Percentiles rank a stretch among this genome's conserved stretches.
Evolutionary conservation across 2,113 vertebrate species (phyloP).

Genomic region (Actinemys pallida): DNA sequence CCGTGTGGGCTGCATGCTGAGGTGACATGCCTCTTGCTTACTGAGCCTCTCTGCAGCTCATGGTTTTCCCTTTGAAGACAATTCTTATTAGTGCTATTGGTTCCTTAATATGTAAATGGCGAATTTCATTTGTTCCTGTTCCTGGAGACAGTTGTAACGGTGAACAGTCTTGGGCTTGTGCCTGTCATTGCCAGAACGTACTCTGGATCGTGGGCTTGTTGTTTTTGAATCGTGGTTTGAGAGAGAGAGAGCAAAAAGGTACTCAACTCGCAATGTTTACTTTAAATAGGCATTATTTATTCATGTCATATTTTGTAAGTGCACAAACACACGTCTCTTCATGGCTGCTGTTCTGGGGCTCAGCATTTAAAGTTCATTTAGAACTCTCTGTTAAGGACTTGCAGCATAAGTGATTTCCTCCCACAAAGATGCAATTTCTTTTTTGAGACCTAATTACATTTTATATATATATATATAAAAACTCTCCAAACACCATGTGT

Average conservation of each 20-base stretch:
- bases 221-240: background rate
- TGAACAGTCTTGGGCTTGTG: background rate
- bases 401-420: background rate
- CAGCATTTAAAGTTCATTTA: rapidly evolving
- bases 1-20: conserved; percentile 13
- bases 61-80: background rate
- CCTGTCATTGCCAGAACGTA: background rate
- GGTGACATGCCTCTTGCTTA: background rate
- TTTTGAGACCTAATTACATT: background rate
- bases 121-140: background rate
- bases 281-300: rapidly evolving
- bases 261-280: rapidly evolving
- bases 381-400: background rate
- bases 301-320: rapidly evolving
- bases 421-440: background rate
- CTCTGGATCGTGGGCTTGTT: background rate
- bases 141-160: background rate
- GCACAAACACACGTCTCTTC: rapidly evolving
- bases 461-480: background rate
- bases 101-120: background rate
- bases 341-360: rapidly evolving
- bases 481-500: rapidly evolving
- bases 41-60: background rate
- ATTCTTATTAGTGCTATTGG: background rate
- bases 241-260: background rate